Evolutionary conservation across 2,888 invertebrate genomes (phyloP).

Genomic region (Atrina japonica): DNA sequence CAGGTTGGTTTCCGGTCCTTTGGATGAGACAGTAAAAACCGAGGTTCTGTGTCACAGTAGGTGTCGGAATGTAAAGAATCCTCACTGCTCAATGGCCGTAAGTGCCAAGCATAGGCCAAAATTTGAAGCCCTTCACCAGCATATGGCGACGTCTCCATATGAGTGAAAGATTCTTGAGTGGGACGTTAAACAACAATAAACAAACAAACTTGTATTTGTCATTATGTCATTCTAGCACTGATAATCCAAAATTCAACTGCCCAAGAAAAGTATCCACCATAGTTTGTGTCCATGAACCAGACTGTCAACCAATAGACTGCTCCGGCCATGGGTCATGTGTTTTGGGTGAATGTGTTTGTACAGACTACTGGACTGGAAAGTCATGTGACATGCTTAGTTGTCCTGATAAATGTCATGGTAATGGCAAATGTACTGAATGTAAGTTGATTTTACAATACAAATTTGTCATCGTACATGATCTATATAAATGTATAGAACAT

Average conservation of each 20-base stretch:
- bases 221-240: slow-evolving; percentile 41
- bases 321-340: slow-evolving; percentile 75
- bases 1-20: too few species aligned
- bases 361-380: slow-evolving; percentile 71
- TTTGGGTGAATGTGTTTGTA: slow-evolving; percentile 75
- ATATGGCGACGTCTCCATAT: too few species aligned
- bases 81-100: too few species aligned
- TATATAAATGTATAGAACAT: too few species aligned
- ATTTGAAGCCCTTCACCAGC: too few species aligned
- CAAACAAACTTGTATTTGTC: neutral
- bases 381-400: slow-evolving; percentile 75
- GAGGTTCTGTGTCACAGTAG: too few species aligned
- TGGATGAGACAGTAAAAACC: too few species aligned
- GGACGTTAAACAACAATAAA: too few species aligned
- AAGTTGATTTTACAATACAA: slow-evolving; percentile 4
- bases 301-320: slow-evolving; percentile 72
- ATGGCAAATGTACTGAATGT: slow-evolving; percentile 76
- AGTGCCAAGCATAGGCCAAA: too few species aligned
- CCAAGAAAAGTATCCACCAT: slow-evolving; percentile 75
- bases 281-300: slow-evolving; percentile 78
- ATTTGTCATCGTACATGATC: too few species aligned
- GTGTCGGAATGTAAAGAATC: too few species aligned
- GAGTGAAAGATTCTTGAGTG: too few species aligned
- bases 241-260: slow-evolving; percentile 69
- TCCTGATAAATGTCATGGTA: slow-evolving; percentile 70